These are phyloP conservation scores for Hippasteria phrygiana DNA, from an alignment of 53 echinoderm and acorn worm genomes.

Conservation along the genomic window DNA sequence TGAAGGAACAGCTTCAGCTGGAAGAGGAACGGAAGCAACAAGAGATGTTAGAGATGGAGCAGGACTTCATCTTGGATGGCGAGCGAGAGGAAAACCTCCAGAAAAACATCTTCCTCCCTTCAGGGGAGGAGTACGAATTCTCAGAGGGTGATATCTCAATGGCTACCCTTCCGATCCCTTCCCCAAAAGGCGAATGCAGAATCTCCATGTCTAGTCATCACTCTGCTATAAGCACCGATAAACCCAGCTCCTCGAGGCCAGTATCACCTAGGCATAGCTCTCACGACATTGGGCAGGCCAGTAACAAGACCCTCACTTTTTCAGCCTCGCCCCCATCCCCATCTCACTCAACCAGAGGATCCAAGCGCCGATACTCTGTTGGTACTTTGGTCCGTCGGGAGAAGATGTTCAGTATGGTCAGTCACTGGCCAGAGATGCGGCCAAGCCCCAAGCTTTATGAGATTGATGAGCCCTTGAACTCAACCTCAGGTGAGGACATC, in stretches of 20 bases:
- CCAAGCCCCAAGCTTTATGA: slow-evolving; percentile 2
- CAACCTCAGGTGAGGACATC: neutral
- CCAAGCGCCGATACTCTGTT: slow-evolving; percentile 47
- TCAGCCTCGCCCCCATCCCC: neutral
- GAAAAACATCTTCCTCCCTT: slow-evolving; percentile 59
- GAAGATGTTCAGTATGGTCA: slow-evolving; percentile 42
- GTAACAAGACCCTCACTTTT: neutral
- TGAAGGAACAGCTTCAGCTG: slow-evolving; percentile 65
- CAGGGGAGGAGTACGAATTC: slow-evolving; percentile 59
- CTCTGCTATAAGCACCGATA: neutral
- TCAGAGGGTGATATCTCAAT: slow-evolving; percentile 13
- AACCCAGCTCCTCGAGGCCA: neutral
- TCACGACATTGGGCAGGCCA: neutral
- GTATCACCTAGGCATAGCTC: neutral
- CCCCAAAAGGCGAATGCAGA: neutral
- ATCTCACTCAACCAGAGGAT: neutral
- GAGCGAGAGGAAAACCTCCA: slow-evolving; percentile 39
- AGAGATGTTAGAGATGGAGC: slow-evolving; percentile 77
- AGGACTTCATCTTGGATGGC: slow-evolving; percentile 54
- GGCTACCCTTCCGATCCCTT: slow-evolving; percentile 15
- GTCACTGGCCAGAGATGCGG: slow-evolving; percentile 31
- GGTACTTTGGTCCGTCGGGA: slow-evolving; percentile 28
- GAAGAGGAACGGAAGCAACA: slow-evolving; percentile 60
- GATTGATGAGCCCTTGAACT: neutral
- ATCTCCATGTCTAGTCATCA: slow-evolving; percentile 9